Conservation (phyloP, 2,797 vertebrate genomes). For the Anolis apletophallus region DNA sequence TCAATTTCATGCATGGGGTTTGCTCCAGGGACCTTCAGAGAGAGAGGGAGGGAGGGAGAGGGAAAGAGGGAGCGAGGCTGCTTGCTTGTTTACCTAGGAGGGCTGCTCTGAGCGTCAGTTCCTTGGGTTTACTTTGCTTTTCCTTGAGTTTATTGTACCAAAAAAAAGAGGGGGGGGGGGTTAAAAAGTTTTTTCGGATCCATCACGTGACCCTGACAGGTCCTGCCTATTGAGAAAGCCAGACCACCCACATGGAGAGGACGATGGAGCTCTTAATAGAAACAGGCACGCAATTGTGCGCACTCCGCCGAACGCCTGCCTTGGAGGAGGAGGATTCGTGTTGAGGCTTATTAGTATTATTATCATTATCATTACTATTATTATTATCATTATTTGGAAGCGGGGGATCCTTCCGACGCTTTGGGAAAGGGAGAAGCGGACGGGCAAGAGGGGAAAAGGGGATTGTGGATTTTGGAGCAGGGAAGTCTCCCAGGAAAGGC, state of each 20-base stretch:
- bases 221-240: conserved; percentile 85
- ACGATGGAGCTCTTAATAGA: conserved; percentile 86
- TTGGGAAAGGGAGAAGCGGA: background rate
- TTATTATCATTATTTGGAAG: conserved; percentile 48
- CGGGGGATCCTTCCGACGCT: conserved; percentile 6
- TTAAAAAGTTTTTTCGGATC: conserved; percentile 74
- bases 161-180: conserved; percentile 60
- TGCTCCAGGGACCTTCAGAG: conserved; percentile 53
- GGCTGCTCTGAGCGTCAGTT: conserved; percentile 73
- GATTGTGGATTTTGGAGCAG: conserved; percentile 30
- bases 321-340: conserved; percentile 78
- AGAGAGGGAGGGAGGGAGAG: background rate
- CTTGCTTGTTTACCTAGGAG: conserved; percentile 70
- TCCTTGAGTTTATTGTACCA: conserved; percentile 78
- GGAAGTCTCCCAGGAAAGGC: conserved; percentile 41
- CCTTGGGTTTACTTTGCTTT: conserved; percentile 75
- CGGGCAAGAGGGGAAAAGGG: background rate
- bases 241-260: conserved; percentile 89
- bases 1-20: conserved; percentile 44
- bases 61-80: conserved; percentile 13
- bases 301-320: conserved; percentile 82
- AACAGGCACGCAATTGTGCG: conserved; percentile 89
- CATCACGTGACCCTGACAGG: conserved; percentile 86
- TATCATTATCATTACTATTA: background rate
- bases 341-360: background rate